A percentile compares a stretch with the other conserved stretches of the same genome.
Evolutionary conservation across 1,140 invertebrate species (phyloP).

Genomic region (Patella vulgata): DNA sequence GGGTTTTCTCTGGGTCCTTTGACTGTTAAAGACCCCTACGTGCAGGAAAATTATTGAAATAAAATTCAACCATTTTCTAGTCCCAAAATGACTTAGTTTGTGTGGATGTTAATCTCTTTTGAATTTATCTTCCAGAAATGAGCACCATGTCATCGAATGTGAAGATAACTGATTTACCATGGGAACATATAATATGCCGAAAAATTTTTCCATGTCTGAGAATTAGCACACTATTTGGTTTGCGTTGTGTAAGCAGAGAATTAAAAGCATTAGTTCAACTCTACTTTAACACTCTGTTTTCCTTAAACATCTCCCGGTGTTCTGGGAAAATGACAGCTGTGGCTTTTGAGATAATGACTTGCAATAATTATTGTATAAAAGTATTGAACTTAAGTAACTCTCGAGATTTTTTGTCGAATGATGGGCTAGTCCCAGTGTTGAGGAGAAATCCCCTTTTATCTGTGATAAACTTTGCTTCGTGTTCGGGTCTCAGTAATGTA

Average conservation of each 20-base stretch:
- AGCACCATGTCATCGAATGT: too few relatives aligned
- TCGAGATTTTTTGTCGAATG: constrained; percentile 60
- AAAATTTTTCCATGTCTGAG: constrained; percentile 44
- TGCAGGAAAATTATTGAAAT: too few relatives aligned
- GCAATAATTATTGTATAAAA: constrained; percentile 35
- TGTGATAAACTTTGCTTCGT: constrained; percentile 56
- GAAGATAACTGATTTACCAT: constrained; percentile 46
- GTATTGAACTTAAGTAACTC: constrained; percentile 55
- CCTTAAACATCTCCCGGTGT: constrained; percentile 39
- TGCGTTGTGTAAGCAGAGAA: constrained; percentile 36
- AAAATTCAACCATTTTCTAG: too few relatives aligned
- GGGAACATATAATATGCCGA: constrained; percentile 56
- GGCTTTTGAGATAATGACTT: constrained; percentile 48
- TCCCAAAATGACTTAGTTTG: too few relatives aligned
- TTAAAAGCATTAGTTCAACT: constrained; percentile 38
- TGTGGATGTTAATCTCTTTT: too few relatives aligned
- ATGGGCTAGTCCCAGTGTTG: constrained; percentile 53
- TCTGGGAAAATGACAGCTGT: constrained; percentile 33
- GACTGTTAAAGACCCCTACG: too few relatives aligned
- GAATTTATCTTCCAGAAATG: too few relatives aligned
- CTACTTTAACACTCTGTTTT: constrained; percentile 41
- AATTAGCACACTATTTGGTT: constrained; percentile 40
- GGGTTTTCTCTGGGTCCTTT: too few relatives aligned
- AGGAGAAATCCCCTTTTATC: constrained; percentile 46
- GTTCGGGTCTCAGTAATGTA: constrained; percentile 51